Base-by-base conservation (phyloP, 2,888 invertebrate genomes). In the Tachina grossa region DNA sequence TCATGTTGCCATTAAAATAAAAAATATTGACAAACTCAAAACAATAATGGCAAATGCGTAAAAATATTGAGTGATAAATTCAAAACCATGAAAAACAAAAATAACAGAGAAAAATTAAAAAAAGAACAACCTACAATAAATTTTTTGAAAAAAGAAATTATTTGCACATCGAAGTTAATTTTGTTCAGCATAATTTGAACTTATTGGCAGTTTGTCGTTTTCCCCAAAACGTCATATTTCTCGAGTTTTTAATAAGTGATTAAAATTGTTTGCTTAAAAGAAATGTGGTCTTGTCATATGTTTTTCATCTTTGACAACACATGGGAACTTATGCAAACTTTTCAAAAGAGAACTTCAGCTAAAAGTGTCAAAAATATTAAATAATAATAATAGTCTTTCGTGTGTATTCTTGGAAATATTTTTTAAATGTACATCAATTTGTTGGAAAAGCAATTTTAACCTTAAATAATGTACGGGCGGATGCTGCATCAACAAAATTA, bases 1-100 rank as follows among this genome's bases (percentile, higher is more conserved):
- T 72, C 22, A 69, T 61, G 45, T 68, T 69, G 61, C 59, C 51
- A 45, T 71, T 22, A 53, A 74, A 66, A 65, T 6, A 31, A 53
- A 61, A 61, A 69, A 61, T 55, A 41, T 11, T 61, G 43, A 49
- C 45, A 55, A 65, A 43, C 72, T 66, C 10, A 59, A 55, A 74
- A 55, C 19, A 9, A 53, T 43, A 43, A 65, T 61, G 41, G 2
- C 10, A 16, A 43, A 11, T 9, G 43, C 61, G 61, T 43, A 41
- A 61, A 61, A 61, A 61, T 0, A 11, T 41, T 61, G 2, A 41
- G 41, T 61, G 61, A 61, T 11, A 59, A 43, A 16, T 19, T 9
- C 9, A 16, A 43, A 61, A 61, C 43, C 41, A 43, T 43, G 43
- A 72, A 69, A 31, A 55, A 53, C 19, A 57, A 53, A 71, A 77